Percentiles rank a stretch among this genome's conserved stretches.
Evolutionary conservation across 2,888 invertebrate species (phyloP).

Genomic region (Parapristionchus giblindavisi): DNA sequence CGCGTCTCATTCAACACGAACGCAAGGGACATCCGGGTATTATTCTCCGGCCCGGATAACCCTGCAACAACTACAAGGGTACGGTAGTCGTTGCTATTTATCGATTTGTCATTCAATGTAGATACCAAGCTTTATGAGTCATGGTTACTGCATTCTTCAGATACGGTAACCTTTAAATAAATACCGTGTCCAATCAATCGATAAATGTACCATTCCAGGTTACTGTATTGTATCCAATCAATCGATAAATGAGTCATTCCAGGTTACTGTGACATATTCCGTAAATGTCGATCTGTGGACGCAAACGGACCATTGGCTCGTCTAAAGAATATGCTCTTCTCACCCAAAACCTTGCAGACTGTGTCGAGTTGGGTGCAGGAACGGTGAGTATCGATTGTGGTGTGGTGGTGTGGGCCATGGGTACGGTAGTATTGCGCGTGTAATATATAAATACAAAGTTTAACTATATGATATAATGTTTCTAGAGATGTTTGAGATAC

Average conservation of each 20-base stretch:
- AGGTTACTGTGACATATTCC: slow-evolving; percentile 99
- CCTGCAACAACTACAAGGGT: slow-evolving; percentile 89
- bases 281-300: slow-evolving; percentile 96
- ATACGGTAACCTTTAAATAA: too few species aligned
- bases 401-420: background rate
- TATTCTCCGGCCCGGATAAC: slow-evolving; percentile 86
- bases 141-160: background rate
- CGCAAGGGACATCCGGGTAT: slow-evolving; percentile 69
- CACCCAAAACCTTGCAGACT: slow-evolving; percentile 86
- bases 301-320: slow-evolving; percentile 96
- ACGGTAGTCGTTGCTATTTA: background rate
- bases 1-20: slow-evolving; percentile 56
- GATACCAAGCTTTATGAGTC: background rate
- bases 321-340: slow-evolving; percentile 92
- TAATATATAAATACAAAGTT: too few species aligned
- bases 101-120: background rate
- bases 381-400: background rate
- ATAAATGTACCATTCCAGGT: too few species aligned
- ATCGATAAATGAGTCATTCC: too few species aligned
- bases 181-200: too few species aligned
- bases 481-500: too few species aligned
- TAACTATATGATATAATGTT: too few species aligned
- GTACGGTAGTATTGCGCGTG: too few species aligned
- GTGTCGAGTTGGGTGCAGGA: slow-evolving; percentile 70
- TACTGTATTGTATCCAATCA: too few species aligned